Conservation (phyloP, 2,888 invertebrate species). For the Sepioteuthis lessoniana region DNA sequence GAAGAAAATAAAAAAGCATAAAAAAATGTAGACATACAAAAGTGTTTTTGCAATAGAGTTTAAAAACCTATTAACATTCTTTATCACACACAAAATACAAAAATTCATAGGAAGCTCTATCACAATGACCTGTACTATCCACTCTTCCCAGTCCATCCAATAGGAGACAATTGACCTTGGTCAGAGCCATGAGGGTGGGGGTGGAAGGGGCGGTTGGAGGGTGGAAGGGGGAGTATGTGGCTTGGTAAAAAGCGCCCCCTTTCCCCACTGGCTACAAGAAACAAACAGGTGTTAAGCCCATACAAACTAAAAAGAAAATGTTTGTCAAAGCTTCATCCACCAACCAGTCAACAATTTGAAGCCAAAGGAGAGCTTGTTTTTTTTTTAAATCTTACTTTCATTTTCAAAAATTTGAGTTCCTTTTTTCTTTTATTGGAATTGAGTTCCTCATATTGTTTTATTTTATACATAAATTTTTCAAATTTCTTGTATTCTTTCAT, state of each 20-base stretch:
- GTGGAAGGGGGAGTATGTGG: background rate
- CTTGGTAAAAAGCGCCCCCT: no score
- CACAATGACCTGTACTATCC: background rate
- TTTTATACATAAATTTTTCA: background rate
- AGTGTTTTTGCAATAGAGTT: constrained; percentile 33
- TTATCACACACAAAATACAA: constrained; percentile 33
- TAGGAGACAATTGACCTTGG: background rate
- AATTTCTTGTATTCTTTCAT: background rate
- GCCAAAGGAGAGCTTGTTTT: background rate
- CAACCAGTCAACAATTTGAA: no score
- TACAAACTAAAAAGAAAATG: background rate
- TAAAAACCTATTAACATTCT: background rate
- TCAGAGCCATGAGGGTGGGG: background rate
- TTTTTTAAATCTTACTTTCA: background rate
- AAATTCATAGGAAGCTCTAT: background rate
- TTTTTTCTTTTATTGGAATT: background rate
- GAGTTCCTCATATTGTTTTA: background rate
- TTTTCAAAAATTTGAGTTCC: background rate
- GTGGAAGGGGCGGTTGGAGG: background rate
- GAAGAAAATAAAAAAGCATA: background rate
- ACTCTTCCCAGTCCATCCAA: background rate
- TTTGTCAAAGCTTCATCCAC: background rate
- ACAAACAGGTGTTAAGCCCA: background rate
- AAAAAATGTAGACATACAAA: background rate
- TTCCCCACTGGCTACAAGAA: background rate